Conservation (phyloP, 2,113 vertebrate species). For the Brachypodius melanocephalos region DNA sequence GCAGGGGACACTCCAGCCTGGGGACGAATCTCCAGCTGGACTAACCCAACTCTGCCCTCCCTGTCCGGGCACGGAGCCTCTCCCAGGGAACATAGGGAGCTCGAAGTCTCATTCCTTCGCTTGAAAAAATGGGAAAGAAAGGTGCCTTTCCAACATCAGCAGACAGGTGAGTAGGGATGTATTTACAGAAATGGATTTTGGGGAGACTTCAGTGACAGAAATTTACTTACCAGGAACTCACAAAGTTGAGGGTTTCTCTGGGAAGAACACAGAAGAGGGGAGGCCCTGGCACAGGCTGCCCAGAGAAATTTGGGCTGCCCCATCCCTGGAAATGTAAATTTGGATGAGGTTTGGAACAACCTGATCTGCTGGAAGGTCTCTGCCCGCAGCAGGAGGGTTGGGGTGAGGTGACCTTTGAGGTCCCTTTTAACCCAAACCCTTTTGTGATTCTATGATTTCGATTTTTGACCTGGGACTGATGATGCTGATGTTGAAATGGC, state of each 20-base stretch:
- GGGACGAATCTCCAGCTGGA: neutral
- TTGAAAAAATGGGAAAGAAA: neutral
- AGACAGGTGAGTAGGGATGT: neutral
- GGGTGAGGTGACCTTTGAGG: neutral
- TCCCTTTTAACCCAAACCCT: neutral
- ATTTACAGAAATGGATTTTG: neutral
- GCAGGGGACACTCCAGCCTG: neutral
- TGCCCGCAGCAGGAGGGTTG: neutral
- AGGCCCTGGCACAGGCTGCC: neutral
- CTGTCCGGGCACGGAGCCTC: neutral
- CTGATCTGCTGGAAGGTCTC: neutral
- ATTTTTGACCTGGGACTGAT: neutral
- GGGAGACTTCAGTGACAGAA: neutral
- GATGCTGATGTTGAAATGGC: neutral
- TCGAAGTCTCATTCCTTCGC: neutral
- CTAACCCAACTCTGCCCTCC: neutral
- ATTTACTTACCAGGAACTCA: neutral
- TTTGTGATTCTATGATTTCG: neutral
- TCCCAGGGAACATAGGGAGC: neutral
- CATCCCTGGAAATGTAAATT: neutral
- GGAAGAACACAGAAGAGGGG: neutral
- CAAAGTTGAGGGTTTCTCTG: neutral
- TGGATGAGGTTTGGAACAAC: neutral
- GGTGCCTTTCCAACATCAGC: neutral
- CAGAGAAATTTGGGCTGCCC: neutral